Evolutionary conservation across 2,113 vertebrate genomes (phyloP), one percentile per base, ranked within the genome.

Genomic region (Camelus dromedarius): DNA sequence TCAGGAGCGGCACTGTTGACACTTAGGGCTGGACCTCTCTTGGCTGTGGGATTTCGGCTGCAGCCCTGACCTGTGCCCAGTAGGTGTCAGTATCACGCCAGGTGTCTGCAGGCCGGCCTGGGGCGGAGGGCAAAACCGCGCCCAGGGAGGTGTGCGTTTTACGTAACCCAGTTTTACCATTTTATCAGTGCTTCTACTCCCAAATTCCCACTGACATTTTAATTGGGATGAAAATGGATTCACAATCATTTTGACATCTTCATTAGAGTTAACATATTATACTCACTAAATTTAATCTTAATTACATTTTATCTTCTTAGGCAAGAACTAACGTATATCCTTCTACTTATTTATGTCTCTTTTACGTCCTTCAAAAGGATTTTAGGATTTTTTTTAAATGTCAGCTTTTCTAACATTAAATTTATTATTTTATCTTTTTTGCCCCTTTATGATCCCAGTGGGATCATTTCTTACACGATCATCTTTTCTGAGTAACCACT

Each of bases 31-130:
- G 50, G 58, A 70, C 18, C 32, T 20, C 18, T 56, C 72, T 38
- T 72, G 30, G 15, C 32, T 38, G 56, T 32, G 6, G 18, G 35
- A 64, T 26, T 19, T 69, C 6, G 54, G 92, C 58, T 81, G 66
- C 60, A 83, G 16, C 28, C 15, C 81, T 58, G 56, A 42, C 18
- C 14, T 58, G 64, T 38, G 1, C 28, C 93, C 95, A 94, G 93
- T 90, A 95, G 97, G 52, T 60, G 96, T 67, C 93, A 93, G 66
- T 54, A 85, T 79, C 32, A 26, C 22, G 8, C 60, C 19, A 22
- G 79, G 16, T 14, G 8, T 35, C 38, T 50, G 5, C 26, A 30
- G 66, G 46, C 0, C 16, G 42, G 50, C 1, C 28, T 77, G 48
- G 5, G 12, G 28, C 42, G 6, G 30, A 24, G 28, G 50, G 22